phyloP scores from a whole-genome alignment of 2,888 invertebrate genomes.

The Dicyrtoma fusca region DNA sequence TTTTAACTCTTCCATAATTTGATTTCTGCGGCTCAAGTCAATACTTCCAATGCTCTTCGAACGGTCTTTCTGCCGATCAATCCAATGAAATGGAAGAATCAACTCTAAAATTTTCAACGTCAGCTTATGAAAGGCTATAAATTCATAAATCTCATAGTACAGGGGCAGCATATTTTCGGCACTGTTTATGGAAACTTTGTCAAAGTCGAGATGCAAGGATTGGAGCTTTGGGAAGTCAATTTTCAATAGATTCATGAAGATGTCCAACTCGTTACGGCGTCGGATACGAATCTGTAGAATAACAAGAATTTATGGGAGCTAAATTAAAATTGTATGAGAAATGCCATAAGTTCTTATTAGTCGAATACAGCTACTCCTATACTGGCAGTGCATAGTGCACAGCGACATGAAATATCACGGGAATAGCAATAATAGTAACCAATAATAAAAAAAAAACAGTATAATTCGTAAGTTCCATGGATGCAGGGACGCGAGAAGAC shows the following conservation, averaged over 20 bases:
- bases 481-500: too few species aligned
- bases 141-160: conserved; percentile 9
- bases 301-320: too few species aligned
- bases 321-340: too few species aligned
- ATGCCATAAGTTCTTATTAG: too few species aligned
- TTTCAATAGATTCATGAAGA: not conserved
- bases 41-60: not conserved
- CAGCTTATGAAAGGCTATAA: not conserved
- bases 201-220: not conserved
- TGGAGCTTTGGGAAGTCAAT: not conserved
- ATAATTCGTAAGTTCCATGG: too few species aligned
- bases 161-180: conserved; percentile 1
- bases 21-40: not conserved
- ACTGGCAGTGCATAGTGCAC: too few species aligned
- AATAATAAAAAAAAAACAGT: too few species aligned
- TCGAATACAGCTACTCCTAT: too few species aligned
- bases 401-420: too few species aligned
- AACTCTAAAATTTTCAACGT: not conserved
- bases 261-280: conserved; percentile 1
- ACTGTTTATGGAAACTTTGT: conserved; percentile 3
- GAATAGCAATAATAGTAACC: too few species aligned
- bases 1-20: not conserved
- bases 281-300: not conserved
- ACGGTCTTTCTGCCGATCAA: not conserved
- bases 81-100: conserved; percentile 12